Base-by-base conservation (phyloP, 2,888 invertebrate genomes). In the Drosophila mayaguana region DNA sequence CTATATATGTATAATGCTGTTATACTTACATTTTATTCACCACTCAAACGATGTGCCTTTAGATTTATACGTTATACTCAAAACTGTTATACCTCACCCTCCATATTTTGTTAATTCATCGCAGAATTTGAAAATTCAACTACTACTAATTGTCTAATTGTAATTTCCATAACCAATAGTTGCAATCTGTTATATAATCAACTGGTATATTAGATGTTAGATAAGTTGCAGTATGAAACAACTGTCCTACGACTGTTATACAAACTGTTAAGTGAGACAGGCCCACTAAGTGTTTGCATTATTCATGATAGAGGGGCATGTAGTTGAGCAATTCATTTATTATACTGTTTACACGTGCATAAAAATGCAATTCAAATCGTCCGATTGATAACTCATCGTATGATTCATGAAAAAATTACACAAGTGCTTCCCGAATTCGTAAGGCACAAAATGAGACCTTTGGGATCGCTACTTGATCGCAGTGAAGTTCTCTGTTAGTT, bases 341-440 rank as follows among this genome's bases (percentile, higher is more conserved):
- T 32, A 6, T 34, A 51, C 34, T 18, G 50, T 7, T 34, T 11
- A 7, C 50, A 18, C 18, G 2, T 28, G 18, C 12, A 50, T 53
- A 9, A 36, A 53, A 36, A 36, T 22, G 20, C 20, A 53, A 43
- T 50, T 22, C 25, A 36, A 61, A 36, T 51, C 38, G 38, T 3
- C 32, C 34, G 32, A 36, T 45, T 20, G 51, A 40, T 42, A 53
- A 36, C 28, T 56, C 55, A 60, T 73, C 53, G 69, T 20, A 63
- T 78, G 76, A 77, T 78, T 77, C 78, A 77, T 65, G 60, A 32
- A 22, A 14, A 32, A 63, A 69, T 69, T 65, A 65, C 34, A 22
- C 60, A 70, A 75, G 63, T 68, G 64, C 62, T 78, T 75, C 59
- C 63, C 70, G 50, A 79, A 74, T 71, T n/a, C 12, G 14, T 11